Evolutionary conservation across 2,888 invertebrate species (phyloP).

Genomic region (Plebejus melissa): DNA sequence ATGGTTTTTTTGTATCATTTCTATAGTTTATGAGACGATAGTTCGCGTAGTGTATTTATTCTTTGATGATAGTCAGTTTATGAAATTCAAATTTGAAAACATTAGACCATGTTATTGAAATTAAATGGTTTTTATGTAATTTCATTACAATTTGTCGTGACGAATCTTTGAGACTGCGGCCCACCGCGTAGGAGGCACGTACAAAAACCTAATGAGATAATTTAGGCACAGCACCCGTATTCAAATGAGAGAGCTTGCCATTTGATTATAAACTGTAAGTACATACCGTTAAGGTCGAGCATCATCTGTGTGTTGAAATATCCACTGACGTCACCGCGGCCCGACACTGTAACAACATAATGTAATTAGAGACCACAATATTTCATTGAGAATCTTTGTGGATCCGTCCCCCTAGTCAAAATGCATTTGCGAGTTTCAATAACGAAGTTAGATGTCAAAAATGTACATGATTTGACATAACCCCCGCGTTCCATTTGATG

Average conservation of each 20-base stretch:
- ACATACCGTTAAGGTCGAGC: slow-evolving; percentile 74
- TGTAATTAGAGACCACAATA: slow-evolving; percentile 36
- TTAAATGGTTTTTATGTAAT: slow-evolving; percentile 6
- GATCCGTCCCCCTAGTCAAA: background rate
- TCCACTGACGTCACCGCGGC: slow-evolving; percentile 72
- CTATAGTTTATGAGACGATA: no score
- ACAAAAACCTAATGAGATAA: slow-evolving; percentile 53
- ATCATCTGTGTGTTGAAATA: slow-evolving; percentile 75
- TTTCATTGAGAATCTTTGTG: background rate
- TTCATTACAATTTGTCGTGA: slow-evolving; percentile 16
- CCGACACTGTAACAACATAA: slow-evolving; percentile 67
- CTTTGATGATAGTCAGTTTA: no score
- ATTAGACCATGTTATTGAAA: background rate
- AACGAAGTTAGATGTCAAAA: no score
- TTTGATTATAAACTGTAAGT: slow-evolving; percentile 37
- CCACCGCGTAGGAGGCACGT: slow-evolving; percentile 33
- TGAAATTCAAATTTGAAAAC: background rate
- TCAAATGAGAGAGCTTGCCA: slow-evolving; percentile 41
- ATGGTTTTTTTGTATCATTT: no score
- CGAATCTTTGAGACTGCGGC: slow-evolving; percentile 24
- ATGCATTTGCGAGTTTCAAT: no score
- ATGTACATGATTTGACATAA: no score
- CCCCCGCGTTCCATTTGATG: no score
- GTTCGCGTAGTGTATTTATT: no score
- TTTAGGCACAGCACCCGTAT: slow-evolving; percentile 43